Evolutionary conservation across 1,140 invertebrate species (phyloP), one percentile per base, ranked within the genome.

Genomic region (Lucilia cuprina): DNA sequence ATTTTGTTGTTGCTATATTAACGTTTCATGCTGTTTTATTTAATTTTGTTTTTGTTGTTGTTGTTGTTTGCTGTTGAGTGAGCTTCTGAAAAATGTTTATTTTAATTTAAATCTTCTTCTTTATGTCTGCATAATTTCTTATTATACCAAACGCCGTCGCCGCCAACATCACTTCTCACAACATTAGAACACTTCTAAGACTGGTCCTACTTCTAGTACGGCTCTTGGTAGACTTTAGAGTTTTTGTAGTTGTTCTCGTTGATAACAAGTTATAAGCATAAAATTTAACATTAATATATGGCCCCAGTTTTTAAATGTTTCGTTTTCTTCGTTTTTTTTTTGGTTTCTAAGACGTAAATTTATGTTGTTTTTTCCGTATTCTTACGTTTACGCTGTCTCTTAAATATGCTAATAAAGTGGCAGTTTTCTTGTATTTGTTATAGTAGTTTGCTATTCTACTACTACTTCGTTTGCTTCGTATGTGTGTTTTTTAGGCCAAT

Each of bases 351-450:
- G 74, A 41, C 74, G 7, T n/a, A 77, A 77, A 77, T 77, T 77
- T 77, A 77, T 77, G 74, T 77, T 80, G 9, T 60, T n/a, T 60
- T 30, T 30, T 30, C 25, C 25, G 25, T 30, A 30, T 30, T 30
- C 25, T 30, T 30, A 30, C 25, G 25, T 30, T 30, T 30, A 30
- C 25, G 25, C 55, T 60, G 14, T 60, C 13, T 78, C 14, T 78
- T 80, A 80, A 80, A 49, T 80, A 80, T 80, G 77, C 77, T 80
- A 80, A 80, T 80, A 80, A 80, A 49, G 77, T 80, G 25, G 47
- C n/a, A 49, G 25, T 49, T 80, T 2, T 41, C 41, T 41, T 41
- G 7, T 41, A 3, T 41, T 41, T 10, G 5, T 78, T 47, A 10
- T 30, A 30, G 25, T 30, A 30, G 25, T 10, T 74, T 74, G 70